Evolutionary conservation across 2,888 invertebrate genomes (phyloP), one percentile per base, ranked within the genome.

Genomic region (Hyppa rectilinea): DNA sequence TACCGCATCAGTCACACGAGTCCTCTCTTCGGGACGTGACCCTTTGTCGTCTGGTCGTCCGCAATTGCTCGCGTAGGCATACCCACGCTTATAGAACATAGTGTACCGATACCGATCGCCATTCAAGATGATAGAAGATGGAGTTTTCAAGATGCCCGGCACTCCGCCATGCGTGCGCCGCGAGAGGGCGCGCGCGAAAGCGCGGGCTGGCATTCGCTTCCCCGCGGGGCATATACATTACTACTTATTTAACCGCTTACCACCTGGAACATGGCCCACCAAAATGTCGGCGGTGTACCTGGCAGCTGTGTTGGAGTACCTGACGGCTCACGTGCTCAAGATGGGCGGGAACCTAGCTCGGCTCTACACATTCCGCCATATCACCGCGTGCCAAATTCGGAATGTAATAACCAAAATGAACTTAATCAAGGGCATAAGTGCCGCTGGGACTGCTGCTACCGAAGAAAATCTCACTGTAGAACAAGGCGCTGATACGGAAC

Each of bases 61-160:
- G 17, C n/a, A 9, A 36, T 4, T 62, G 9, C 3, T 20, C 4
- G 47, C 4, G 31, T 6, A 20, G 10, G 6, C 10, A 17, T 26
- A 43, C 31, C 20, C 12, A 17, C 14, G 23, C 20, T 62, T 17
- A 26, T 5, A 34, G 20, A 50, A 36, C 7, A 26, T 9, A 45
- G 52, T 45, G 45, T 45, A 53, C 7, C 9, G 9, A 38, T 52
- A 38, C 17, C 45, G 36, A 38, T n/a, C 36, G n/a, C 17, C 31
- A 14, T 20, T 52, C n/a, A 40, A 20, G n/a, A 63, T 52, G 52
- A 40, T 40, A 14, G 40, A 34, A 23, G 1, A 58, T 53, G 78
- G 71, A 17, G 0, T 40, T 0, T 73, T 59, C 23, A 78, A 78
- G 45, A 2, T 78, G 40, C 78, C 73, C 0, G 78, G 73, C 10